Evolutionary conservation across 2,888 invertebrate species (phyloP), one percentile per base, ranked within the genome.

Genomic region (Cancer borealis): DNA sequence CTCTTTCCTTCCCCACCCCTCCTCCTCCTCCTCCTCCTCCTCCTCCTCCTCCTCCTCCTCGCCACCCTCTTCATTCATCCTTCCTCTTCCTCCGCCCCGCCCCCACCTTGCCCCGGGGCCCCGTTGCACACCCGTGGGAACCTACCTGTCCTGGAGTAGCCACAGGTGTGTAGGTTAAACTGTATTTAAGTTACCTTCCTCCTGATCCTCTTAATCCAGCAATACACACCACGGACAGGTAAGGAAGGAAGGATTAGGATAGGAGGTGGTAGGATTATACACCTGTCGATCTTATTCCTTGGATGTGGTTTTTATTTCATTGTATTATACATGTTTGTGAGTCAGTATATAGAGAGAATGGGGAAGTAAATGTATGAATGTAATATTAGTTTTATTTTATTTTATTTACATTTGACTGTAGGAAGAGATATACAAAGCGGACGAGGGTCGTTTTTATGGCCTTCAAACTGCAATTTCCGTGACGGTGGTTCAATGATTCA

Each of bases 81-180:
- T 79, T 79, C 79, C 79, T 79, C 79, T 79, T 46, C 66, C 92
- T 92, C n/a, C 17, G 79, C 79, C 79, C 79, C 79, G 79, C 79
- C 79, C 79, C 79, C 30, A 79, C 79, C 30, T 30, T 79, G 79
- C 79, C 79, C 79, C 79, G 79, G 30, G 79, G 79, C 14, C 79
- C 79, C 79, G 79, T 79, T 79, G 79, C 79, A 79, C 73, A 30
- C 79, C 79, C 79, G 79, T 79, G 79, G 79, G 79, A 79, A 79
- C 79, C 79, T 79, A 79, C 79, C 79, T 79, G 79, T 79, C 79
- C 79, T n/a, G 3, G 30, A 1, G 79, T 26, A 10, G 79, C 79
- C 30, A 79, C 79, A 79, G 79, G 79, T 79, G 79, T 79, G 26
- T 79, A 12, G 79, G 79, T 79, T 30, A 79, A 79, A 30, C 79